Evolutionary conservation across 1,140 invertebrate genomes (phyloP), one percentile per base, ranked within the genome.

Genomic region (Lordiphosa clarofinis): DNA sequence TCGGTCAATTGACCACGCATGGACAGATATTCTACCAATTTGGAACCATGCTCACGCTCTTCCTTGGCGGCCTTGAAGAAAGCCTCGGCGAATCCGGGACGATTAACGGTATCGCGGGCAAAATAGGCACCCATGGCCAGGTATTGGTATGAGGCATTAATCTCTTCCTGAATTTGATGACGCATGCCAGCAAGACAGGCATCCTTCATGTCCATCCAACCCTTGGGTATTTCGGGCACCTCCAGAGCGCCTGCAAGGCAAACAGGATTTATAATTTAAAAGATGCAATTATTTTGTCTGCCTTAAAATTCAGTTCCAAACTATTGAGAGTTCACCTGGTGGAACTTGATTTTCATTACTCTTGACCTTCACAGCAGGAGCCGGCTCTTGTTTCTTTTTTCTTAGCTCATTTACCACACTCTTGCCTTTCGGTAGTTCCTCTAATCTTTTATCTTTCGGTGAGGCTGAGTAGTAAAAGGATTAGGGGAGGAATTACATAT

Each of bases 1-100:
- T 89, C 89, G 19, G 93, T 93, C 11, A 95, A 90, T 66, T 95
- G 92, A 65, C 96, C 96, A 88, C 97, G 92, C 93, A 96, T 96
- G 46, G 96, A 92, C 56, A 98, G 89, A 89, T 98, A 98, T 53
- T 96, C 93, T 40, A 98, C 95, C 28, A 99, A 90, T 87, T 96
- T 96, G 71, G 96, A 93, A 0, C 96, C 97, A 89, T 98, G 97
- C 58, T 96, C 91, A 21, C 96, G 92, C 89, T 99, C 97, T 89
- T 98, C 97, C 24, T 91, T 92, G 1, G 96, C 96, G 37, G 94
- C 92, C 36, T 96, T 92, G 78, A 96, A 93, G 91, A 98, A 97
- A 63, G 96, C 91, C 74, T 98, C 96, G 5, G 95, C 93, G 81
- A 98, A 96, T 11, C 97, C 97, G 11, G 95, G 96, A 42, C 96